These are phyloP conservation scores for Odontothrips loti DNA, from an alignment of 2,888 invertebrate genomes.

Conservation along the genomic window DNA sequence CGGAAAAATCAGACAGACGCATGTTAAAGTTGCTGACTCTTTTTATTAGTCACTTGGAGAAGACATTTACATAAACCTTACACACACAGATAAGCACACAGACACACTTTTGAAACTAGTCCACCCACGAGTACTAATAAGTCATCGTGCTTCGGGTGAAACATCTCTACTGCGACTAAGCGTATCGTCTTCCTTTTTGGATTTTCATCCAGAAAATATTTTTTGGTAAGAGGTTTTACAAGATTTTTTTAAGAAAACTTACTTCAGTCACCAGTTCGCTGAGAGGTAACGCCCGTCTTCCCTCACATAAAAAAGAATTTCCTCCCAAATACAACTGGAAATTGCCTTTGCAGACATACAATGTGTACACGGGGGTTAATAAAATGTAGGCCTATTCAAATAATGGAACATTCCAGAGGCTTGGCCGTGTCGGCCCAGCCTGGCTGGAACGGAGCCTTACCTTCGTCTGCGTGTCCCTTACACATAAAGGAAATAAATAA, in stretches of 20 bases:
- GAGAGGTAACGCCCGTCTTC: background rate
- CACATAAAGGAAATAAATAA: background rate
- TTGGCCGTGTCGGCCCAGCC: background rate
- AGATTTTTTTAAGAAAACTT: slow-evolving; percentile 12
- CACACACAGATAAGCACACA: slow-evolving; percentile 14
- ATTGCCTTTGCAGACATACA: background rate
- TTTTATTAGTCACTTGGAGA: slow-evolving; percentile 4
- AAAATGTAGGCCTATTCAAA: no score
- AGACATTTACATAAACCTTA: background rate
- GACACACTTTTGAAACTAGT: slow-evolving; percentile 10
- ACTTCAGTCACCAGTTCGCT: slow-evolving; percentile 2
- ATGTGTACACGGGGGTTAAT: no score
- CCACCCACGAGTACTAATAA: background rate
- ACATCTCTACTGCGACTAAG: slow-evolving; percentile 12
- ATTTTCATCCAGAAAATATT: slow-evolving; percentile 18
- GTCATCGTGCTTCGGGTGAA: background rate
- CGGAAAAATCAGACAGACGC: no score
- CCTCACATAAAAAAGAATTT: no score
- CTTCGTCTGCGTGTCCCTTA: slow-evolving; percentile 11
- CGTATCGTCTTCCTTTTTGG: slow-evolving; percentile 26
- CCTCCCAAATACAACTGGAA: background rate
- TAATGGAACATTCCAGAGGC: no score
- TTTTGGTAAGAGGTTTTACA: background rate
- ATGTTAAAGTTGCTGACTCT: background rate
- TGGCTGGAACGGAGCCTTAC: background rate